phyloP scores from a whole-genome alignment of 2,797 vertebrate species.

The Schizothorax lantsangensis region DNA sequence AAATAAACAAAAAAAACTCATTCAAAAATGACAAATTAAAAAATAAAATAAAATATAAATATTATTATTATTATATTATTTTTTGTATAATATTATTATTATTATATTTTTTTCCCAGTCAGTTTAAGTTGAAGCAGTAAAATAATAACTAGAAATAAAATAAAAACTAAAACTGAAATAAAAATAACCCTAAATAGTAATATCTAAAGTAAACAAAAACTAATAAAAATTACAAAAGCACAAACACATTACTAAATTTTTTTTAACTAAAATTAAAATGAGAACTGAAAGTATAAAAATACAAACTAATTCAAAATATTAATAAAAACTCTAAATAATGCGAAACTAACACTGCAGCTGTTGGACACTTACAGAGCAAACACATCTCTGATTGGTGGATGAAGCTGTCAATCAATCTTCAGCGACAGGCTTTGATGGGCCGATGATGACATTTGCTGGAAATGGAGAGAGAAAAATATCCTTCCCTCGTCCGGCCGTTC shows the following conservation, averaged over 20 bases:
- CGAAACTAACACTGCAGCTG: neutral
- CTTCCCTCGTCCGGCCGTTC: neutral
- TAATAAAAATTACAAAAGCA: neutral
- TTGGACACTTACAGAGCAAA: neutral
- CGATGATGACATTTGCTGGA: constrained; percentile 38
- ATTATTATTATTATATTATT: too few species aligned
- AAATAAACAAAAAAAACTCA: neutral
- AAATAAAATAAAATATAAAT: too few species aligned
- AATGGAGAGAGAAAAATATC: neutral
- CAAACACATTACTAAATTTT: neutral
- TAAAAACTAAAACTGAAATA: neutral
- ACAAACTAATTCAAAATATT: too few species aligned
- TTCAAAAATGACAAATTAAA: too few species aligned
- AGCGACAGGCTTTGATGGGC: constrained; percentile 21
- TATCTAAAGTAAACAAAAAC: neutral
- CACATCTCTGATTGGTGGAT: constrained; percentile 61
- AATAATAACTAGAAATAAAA: neutral
- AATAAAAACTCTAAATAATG: too few species aligned
- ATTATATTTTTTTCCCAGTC: too few species aligned
- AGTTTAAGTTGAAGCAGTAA: neutral
- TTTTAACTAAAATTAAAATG: neutral
- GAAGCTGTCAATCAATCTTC: constrained; percentile 72
- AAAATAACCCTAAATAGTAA: neutral
- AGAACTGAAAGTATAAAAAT: neutral
- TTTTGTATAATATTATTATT: too few species aligned